Evolutionary conservation across 2,797 vertebrate species (phyloP).

Genomic region (Xyrichtys novacula): DNA sequence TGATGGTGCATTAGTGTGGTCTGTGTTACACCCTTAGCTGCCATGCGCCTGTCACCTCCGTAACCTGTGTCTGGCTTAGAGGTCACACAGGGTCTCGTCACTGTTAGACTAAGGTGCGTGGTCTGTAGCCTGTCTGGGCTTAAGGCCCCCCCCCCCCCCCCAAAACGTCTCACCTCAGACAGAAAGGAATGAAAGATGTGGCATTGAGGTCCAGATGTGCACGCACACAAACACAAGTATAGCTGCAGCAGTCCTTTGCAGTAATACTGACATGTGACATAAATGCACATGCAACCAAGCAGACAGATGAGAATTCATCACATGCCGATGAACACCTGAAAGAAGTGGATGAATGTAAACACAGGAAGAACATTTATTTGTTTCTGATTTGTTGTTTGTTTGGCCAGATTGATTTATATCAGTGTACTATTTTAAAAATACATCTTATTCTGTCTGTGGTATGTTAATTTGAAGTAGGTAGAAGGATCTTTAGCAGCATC

Average conservation of each 20-base stretch:
- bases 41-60: constrained; percentile 3
- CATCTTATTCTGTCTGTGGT: too few relatives aligned
- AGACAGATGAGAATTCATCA: not conserved
- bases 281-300: not conserved
- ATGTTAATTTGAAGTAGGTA: too few relatives aligned
- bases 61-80: not conserved
- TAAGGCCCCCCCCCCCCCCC: constrained; percentile 3
- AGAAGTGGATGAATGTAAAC: not conserved
- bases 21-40: not conserved
- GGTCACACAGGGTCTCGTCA: constrained; percentile 12
- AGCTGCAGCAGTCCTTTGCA: too few relatives aligned
- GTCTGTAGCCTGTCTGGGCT: constrained; percentile 41
- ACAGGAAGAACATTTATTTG: not conserved
- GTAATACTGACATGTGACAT: not conserved
- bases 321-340: not conserved
- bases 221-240: not conserved
- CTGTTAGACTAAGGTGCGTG: constrained; percentile 42
- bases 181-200: constrained; percentile 13
- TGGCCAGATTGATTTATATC: too few relatives aligned
- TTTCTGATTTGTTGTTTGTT: too few relatives aligned
- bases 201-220: not conserved
- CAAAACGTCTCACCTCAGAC: not conserved
- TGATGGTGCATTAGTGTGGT: constrained; percentile 9
- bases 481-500: too few relatives aligned
- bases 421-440: too few relatives aligned